These are phyloP conservation scores for Eublepharis macularius DNA, from an alignment of 2,113 vertebrate genomes.

Conservation along the genomic window DNA sequence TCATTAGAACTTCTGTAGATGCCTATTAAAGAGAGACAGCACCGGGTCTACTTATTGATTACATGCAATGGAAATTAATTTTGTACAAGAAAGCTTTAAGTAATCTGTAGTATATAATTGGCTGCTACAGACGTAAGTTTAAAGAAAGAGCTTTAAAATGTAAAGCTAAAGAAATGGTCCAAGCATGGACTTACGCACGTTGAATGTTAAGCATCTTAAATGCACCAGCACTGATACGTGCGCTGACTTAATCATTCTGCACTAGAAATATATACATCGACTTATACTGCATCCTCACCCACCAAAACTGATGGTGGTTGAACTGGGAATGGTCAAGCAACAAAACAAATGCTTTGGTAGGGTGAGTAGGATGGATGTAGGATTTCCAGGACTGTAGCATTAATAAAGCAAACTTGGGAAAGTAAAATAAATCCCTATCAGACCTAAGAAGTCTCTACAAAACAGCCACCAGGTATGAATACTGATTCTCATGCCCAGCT, in stretches of 20 bases:
- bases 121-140: neutral
- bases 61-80: neutral
- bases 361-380: neutral
- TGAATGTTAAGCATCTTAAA: constrained; percentile 7
- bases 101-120: neutral
- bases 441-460: constrained; percentile 56
- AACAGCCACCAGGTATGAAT: constrained; percentile 64
- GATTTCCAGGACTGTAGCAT: constrained; percentile 30
- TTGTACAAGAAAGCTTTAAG: neutral
- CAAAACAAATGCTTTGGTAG: neutral
- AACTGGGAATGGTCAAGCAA: neutral
- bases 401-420: constrained; percentile 52
- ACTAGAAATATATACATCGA: neutral
- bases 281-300: neutral
- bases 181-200: neutral
- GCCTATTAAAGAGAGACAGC: neutral
- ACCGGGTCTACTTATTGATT: neutral
- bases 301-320: neutral
- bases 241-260: constrained; percentile 9
- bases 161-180: neutral
- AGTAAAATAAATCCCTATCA: constrained; percentile 70
- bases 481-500: constrained; percentile 68
- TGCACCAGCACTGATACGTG: neutral
- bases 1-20: neutral
- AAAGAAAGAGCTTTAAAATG: neutral